Conservation (phyloP, 2,113 vertebrate species). For the Tachycineta bicolor region DNA sequence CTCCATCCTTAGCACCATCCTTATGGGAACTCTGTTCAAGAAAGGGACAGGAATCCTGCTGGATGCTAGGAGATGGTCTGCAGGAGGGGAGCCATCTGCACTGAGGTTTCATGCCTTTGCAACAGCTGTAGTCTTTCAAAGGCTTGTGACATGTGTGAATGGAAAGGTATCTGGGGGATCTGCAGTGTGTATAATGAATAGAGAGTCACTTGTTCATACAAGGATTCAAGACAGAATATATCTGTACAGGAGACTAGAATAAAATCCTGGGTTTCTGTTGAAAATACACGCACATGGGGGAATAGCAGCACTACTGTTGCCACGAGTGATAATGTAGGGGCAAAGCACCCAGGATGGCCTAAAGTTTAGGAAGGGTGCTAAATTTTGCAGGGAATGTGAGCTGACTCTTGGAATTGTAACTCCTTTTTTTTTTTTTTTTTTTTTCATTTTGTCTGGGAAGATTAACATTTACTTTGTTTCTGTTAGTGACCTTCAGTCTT, state of each 20-base stretch:
- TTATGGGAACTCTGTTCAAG: not conserved
- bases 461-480: not conserved
- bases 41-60: not conserved
- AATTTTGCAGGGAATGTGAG: not conserved
- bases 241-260: not conserved
- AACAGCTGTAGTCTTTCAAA: not conserved
- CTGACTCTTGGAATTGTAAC: not conserved
- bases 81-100: not conserved
- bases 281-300: fast-evolving
- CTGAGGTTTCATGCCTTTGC: not conserved
- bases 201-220: not conserved
- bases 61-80: not conserved
- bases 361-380: not conserved
- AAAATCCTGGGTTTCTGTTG: not conserved
- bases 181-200: not conserved
- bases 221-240: not conserved
- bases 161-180: not conserved
- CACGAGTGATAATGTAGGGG: not conserved
- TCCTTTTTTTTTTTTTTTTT: not conserved
- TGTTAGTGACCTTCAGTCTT: not conserved
- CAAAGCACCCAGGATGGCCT: not conserved
- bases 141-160: not conserved
- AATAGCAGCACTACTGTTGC: not conserved
- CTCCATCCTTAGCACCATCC: not conserved
- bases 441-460: not conserved